Percentiles rank a stretch among this genome's conserved stretches.
Conservation (phyloP, 2,797 vertebrate species). For the Enteromius treurensis region DNA sequence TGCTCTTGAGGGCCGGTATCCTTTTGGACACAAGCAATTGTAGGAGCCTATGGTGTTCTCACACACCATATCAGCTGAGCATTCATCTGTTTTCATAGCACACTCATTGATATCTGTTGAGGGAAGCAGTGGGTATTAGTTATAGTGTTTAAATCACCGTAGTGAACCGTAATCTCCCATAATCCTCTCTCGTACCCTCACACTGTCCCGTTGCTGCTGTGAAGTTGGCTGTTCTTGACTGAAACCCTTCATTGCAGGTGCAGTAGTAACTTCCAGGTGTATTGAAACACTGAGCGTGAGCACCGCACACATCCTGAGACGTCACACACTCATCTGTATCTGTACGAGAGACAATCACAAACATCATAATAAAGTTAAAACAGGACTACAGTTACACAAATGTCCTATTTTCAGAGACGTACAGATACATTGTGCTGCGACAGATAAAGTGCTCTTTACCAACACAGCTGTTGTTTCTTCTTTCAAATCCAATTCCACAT, state of each 20-base stretch:
- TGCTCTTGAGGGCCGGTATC: neutral
- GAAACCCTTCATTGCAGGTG: neutral
- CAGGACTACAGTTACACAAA: neutral
- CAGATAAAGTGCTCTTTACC: conserved; percentile 11
- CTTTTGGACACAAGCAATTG: neutral
- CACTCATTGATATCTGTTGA: conserved; percentile 71
- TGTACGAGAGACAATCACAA: neutral
- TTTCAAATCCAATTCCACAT: fast-evolving
- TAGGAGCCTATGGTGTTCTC: conserved; percentile 13
- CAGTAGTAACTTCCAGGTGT: conserved; percentile 44
- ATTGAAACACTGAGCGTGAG: conserved; percentile 17
- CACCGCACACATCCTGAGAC: fast-evolving
- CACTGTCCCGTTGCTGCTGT: conserved; percentile 12
- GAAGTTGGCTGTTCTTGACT: neutral
- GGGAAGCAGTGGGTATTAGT: neutral
- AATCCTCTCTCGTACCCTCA: conserved; percentile 2
- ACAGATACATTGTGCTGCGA: neutral
- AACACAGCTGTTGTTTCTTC: fast-evolving
- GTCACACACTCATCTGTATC: conserved; percentile 40
- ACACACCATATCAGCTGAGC: neutral
- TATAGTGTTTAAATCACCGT: neutral
- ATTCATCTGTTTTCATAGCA: fast-evolving
- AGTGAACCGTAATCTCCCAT: neutral
- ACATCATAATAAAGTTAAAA: neutral
- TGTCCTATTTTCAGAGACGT: neutral